phyloP scores from a whole-genome alignment of 2,797 vertebrate species.

The Melanotaenia pygmaea region DNA sequence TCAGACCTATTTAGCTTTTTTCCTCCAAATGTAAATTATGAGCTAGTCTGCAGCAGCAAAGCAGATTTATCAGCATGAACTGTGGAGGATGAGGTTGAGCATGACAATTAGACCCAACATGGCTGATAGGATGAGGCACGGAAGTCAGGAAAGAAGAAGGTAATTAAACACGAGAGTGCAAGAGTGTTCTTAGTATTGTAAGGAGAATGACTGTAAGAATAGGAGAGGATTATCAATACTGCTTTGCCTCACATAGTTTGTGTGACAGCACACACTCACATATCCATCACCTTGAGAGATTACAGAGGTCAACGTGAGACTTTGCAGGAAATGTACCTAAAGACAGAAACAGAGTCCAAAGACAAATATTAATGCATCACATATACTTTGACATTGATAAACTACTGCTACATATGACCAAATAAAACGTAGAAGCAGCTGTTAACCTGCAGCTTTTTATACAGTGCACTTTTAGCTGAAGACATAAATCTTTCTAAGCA shows the following conservation, averaged over 20 bases:
- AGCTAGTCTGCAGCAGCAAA: conserved; percentile 22
- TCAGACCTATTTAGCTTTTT: conserved; percentile 21
- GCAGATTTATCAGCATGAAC: conserved; percentile 25
- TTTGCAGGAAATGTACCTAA: background rate
- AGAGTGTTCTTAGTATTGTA: conserved; percentile 3
- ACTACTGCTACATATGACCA: background rate
- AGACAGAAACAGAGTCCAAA: background rate
- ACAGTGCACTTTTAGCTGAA: too few species aligned
- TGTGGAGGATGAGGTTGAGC: conserved; percentile 35
- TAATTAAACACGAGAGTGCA: conserved; percentile 4
- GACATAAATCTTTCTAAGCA: background rate
- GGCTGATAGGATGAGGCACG: conserved; percentile 19
- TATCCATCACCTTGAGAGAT: background rate
- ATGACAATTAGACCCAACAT: background rate
- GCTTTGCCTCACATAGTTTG: conserved; percentile 43
- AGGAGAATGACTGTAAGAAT: conserved; percentile 36
- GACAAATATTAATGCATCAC: background rate
- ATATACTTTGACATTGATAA: background rate
- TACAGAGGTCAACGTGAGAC: background rate
- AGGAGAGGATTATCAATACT: conserved; percentile 72
- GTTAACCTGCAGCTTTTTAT: too few species aligned
- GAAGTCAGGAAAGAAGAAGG: conserved; percentile 22
- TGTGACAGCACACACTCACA: background rate
- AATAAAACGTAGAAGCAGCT: too few species aligned
- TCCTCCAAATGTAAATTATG: conserved; percentile 26